These are phyloP conservation scores for Aphrophora alni DNA, from an alignment of 2,888 invertebrate species.

Conservation along the genomic window DNA sequence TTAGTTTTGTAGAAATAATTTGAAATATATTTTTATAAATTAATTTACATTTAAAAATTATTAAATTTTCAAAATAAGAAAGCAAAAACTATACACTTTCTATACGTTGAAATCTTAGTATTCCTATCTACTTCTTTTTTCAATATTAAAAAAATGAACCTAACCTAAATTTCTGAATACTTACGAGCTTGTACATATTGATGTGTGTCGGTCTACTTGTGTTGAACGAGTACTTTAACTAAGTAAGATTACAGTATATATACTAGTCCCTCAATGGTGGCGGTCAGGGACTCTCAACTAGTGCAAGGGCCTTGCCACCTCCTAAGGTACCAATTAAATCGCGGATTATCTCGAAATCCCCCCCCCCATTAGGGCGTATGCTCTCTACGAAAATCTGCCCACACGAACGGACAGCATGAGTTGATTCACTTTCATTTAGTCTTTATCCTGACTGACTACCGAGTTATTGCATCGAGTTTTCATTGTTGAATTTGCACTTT, in stretches of 20 bases:
- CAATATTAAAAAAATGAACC: no score
- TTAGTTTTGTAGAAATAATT: no score
- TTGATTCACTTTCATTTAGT: neutral
- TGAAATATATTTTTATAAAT: no score
- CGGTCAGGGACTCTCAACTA: neutral
- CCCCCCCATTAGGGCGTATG: neutral
- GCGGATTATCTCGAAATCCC: neutral
- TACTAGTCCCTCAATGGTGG: neutral
- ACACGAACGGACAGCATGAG: neutral
- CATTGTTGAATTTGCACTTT: neutral
- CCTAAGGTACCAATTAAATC: neutral
- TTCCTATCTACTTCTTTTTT: no score
- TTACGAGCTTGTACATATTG: neutral
- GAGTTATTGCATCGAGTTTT: neutral
- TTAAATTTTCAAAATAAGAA: no score
- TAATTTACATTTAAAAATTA: no score
- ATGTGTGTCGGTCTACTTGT: neutral
- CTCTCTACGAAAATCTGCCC: neutral
- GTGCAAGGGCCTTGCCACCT: neutral
- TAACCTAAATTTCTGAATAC: neutral
- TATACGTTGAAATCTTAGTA: no score
- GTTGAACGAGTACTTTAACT: neutral
- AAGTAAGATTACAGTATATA: neutral
- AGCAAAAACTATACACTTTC: no score
- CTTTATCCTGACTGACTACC: neutral